These are phyloP conservation scores for Lamproptera curius DNA, from an alignment of 2,888 invertebrate genomes.

Conservation along the genomic window DNA sequence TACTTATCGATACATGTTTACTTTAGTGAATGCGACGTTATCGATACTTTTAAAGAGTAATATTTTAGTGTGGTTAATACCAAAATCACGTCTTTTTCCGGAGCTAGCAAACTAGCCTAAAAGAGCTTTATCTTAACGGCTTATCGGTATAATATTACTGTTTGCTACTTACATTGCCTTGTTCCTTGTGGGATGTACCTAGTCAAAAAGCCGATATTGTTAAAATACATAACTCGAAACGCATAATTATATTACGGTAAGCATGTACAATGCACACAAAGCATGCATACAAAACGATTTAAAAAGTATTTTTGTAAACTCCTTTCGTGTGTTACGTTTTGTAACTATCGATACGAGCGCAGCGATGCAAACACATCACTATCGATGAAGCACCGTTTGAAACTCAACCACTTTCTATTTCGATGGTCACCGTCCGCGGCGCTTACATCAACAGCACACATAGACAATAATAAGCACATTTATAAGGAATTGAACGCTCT, in stretches of 20 bases:
- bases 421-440: conserved; percentile 47
- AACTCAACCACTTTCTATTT: conserved; percentile 72
- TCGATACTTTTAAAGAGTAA: conserved; percentile 8
- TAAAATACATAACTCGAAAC: background rate
- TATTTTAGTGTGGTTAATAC: too few relatives aligned
- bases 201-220: background rate
- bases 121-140: too few relatives aligned
- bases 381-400: conserved; percentile 49
- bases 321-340: background rate
- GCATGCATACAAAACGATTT: too few relatives aligned
- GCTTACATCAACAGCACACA: conserved; percentile 41
- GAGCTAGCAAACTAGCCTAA: too few relatives aligned
- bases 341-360: conserved; percentile 37
- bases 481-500: conserved; percentile 23
- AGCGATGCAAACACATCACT: conserved; percentile 35
- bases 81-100: too few relatives aligned
- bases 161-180: conserved; percentile 10
- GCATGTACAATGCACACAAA: too few relatives aligned
- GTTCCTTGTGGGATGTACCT: conserved; percentile 16
- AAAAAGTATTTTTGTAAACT: background rate
- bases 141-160: background rate
- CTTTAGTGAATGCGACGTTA: background rate
- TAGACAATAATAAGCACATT: conserved; percentile 28
- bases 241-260: too few relatives aligned
- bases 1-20: too few relatives aligned